These are phyloP conservation scores for Entomyzon cyanotis DNA, from an alignment of 2,113 vertebrate species.

Conservation along the genomic window DNA sequence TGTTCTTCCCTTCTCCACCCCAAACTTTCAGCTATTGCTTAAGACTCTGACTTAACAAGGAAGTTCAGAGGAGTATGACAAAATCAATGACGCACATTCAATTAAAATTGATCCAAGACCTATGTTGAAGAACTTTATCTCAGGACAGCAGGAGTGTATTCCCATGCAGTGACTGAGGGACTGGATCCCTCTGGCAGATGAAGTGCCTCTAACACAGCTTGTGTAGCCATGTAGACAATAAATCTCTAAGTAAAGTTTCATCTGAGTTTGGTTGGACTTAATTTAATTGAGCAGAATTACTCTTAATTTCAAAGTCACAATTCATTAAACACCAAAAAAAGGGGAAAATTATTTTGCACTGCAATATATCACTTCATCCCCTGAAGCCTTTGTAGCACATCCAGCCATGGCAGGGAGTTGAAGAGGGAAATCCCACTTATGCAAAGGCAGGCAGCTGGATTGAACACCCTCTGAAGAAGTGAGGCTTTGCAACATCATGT, in stretches of 20 bases:
- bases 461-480: background rate
- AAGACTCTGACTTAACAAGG: background rate
- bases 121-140: background rate
- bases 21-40: constrained; percentile 8
- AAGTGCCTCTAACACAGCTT: background rate
- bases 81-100: background rate
- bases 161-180: background rate
- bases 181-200: background rate
- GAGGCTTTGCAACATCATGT: background rate
- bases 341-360: background rate
- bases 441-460: background rate
- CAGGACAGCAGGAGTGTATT: background rate
- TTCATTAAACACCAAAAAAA: background rate
- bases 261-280: background rate
- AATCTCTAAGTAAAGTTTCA: background rate
- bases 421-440: background rate
- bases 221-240: background rate
- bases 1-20: background rate
- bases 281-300: background rate
- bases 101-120: background rate
- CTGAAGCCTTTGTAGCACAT: background rate
- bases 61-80: background rate
- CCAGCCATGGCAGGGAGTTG: background rate
- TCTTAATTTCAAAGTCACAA: background rate
- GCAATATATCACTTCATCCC: background rate